Evolutionary conservation across 2,113 vertebrate species (phyloP).

Genomic region (Noctilio leporinus): DNA sequence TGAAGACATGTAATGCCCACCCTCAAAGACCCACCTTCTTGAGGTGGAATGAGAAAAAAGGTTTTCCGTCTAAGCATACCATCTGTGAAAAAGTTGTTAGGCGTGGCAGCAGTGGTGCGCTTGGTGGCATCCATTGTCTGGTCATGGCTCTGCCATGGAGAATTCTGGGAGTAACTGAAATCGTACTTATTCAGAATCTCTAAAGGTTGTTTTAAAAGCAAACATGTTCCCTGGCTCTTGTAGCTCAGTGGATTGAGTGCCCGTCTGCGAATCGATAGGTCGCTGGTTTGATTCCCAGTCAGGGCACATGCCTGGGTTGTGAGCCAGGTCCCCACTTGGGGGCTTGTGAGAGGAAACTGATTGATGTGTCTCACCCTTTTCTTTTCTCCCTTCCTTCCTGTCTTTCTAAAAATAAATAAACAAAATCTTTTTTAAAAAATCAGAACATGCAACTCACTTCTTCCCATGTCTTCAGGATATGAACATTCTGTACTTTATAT

Average conservation of each 20-base stretch:
- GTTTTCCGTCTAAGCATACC: neutral
- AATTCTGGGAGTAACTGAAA: neutral
- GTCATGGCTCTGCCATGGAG: constrained; percentile 45
- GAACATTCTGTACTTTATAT: neutral
- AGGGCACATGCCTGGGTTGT: too few species aligned
- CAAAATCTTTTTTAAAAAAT: too few species aligned
- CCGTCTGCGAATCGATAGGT: too few species aligned
- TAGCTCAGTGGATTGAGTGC: too few species aligned
- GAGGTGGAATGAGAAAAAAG: neutral
- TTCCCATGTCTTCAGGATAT: constrained; percentile 38
- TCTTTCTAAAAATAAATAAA: too few species aligned
- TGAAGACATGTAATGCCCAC: neutral
- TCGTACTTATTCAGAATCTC: constrained; percentile 7
- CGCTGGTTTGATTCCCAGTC: too few species aligned
- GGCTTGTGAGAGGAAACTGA: too few species aligned
- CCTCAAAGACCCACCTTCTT: constrained; percentile 17
- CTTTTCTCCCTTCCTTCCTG: too few species aligned
- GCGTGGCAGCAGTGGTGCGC: neutral
- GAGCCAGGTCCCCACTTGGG: too few species aligned
- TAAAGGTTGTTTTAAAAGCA: constrained; percentile 40
- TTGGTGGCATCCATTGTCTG: neutral
- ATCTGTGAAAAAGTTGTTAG: neutral
- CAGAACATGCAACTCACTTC: constrained; percentile 3
- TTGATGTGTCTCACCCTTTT: too few species aligned
- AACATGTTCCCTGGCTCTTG: too few species aligned